Percentiles rank a stretch among this genome's conserved stretches.
Conservation (phyloP, 1,140 invertebrate genomes). For the Macrobrachium rosenbergii region DNA sequence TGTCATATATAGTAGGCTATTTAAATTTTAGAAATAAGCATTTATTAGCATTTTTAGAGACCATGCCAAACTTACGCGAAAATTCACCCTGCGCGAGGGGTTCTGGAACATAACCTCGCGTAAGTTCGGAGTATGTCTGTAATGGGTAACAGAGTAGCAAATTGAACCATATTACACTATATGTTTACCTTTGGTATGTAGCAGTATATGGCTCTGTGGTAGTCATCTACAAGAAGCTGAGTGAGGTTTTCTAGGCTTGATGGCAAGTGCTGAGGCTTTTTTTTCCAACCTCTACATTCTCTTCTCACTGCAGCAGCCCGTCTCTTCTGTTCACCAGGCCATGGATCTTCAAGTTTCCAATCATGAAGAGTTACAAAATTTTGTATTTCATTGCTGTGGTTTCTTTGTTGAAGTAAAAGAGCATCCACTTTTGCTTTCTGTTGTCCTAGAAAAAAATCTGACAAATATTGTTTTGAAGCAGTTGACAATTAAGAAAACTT, state of each 20-base stretch:
- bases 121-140: no score
- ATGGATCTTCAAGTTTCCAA: neutral
- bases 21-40: no score
- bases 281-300: neutral
- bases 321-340: conserved; percentile 14
- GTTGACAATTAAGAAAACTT: no score
- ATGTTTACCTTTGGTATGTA: conserved; percentile 33
- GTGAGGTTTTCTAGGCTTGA: neutral
- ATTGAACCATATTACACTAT: no score
- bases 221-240: conserved; percentile 32
- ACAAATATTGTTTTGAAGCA: no score
- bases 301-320: neutral
- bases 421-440: neutral
- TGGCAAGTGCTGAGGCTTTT: neutral
- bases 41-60: no score
- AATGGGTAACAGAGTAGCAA: no score
- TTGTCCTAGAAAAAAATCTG: no score
- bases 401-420: neutral
- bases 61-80: no score
- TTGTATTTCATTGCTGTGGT: neutral
- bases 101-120: no score
- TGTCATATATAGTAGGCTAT: no score
- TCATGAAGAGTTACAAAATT: neutral
- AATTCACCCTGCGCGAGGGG: no score
- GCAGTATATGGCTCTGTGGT: conserved; percentile 38